Percentiles rank a stretch among this genome's conserved stretches.
Evolutionary conservation across 2,888 invertebrate genomes (phyloP).

Genomic region (Cephonodes hylas): DNA sequence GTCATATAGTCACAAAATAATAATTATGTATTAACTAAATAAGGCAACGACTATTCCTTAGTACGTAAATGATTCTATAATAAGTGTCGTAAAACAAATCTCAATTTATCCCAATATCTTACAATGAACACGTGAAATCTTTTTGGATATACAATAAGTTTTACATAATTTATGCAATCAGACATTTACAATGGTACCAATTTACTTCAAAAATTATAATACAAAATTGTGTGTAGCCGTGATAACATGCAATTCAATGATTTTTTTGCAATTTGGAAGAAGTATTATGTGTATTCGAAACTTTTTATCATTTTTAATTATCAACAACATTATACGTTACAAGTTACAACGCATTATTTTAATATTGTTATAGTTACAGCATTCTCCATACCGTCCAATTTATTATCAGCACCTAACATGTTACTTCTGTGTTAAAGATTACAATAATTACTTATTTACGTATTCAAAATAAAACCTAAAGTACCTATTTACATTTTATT

Average conservation of each 20-base stretch:
- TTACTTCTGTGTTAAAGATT: background rate
- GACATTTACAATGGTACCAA: slow-evolving; percentile 14
- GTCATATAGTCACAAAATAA: slow-evolving; percentile 79
- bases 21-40: slow-evolving; percentile 68
- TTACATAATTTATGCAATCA: background rate
- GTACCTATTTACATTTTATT: slow-evolving; percentile 68
- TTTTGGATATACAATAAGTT: background rate
- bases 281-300: background rate
- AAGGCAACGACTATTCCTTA: slow-evolving; percentile 80
- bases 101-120: slow-evolving; percentile 44
- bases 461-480: slow-evolving; percentile 31
- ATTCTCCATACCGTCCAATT: slow-evolving; percentile 4
- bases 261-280: slow-evolving; percentile 3
- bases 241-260: slow-evolving; percentile 2
- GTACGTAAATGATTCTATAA: slow-evolving; percentile 62
- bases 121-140: slow-evolving; percentile 62
- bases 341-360: background rate
- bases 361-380: background rate
- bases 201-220: slow-evolving; percentile 8
- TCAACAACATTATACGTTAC: background rate
- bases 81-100: slow-evolving; percentile 51
- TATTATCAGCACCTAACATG: slow-evolving; percentile 14
- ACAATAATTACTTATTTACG: slow-evolving; percentile 24
- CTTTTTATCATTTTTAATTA: background rate
- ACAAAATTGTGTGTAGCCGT: slow-evolving; percentile 3